phyloP scores from a whole-genome alignment of 2,888 invertebrate species.

The Hemaris fuciformis region DNA sequence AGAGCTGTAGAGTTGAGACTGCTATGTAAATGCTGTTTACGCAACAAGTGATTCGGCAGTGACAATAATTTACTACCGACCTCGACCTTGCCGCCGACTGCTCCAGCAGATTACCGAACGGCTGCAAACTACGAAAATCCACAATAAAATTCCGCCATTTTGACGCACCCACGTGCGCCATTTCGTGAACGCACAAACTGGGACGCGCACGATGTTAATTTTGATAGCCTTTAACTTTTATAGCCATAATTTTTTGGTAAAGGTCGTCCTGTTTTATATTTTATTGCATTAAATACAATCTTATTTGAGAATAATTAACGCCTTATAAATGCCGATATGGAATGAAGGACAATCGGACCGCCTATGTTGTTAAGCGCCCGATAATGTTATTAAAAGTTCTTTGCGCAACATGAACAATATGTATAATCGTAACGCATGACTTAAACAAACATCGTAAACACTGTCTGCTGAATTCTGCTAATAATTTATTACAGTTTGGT shows the following conservation, averaged over 20 bases:
- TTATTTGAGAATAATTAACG: constrained; percentile 54
- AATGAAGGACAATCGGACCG: constrained; percentile 22
- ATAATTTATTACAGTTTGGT: not conserved
- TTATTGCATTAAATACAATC: constrained; percentile 49
- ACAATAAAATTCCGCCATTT: constrained; percentile 50
- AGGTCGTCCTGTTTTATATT: constrained; percentile 60
- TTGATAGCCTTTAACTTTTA: constrained; percentile 72
- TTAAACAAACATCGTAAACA: not conserved
- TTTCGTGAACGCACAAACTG: constrained; percentile 65
- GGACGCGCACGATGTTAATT: constrained; percentile 70
- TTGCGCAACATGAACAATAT: not conserved
- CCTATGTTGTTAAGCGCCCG: not conserved
- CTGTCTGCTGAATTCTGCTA: not conserved
- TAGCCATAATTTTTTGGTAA: constrained; percentile 67
- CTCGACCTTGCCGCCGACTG: constrained; percentile 69
- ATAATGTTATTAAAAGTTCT: not conserved
- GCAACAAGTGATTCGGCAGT: constrained; percentile 49
- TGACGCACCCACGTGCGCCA: constrained; percentile 63
- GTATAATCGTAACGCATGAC: not conserved
- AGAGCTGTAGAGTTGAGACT: constrained; percentile 21
- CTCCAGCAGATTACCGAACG: constrained; percentile 60
- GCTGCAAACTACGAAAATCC: constrained; percentile 54
- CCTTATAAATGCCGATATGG: constrained; percentile 42
- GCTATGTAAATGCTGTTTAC: constrained; percentile 52
- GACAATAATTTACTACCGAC: constrained; percentile 61